phyloP scores from a whole-genome alignment of 2,797 vertebrate genomes.

The Argyrosomus regius region DNA sequence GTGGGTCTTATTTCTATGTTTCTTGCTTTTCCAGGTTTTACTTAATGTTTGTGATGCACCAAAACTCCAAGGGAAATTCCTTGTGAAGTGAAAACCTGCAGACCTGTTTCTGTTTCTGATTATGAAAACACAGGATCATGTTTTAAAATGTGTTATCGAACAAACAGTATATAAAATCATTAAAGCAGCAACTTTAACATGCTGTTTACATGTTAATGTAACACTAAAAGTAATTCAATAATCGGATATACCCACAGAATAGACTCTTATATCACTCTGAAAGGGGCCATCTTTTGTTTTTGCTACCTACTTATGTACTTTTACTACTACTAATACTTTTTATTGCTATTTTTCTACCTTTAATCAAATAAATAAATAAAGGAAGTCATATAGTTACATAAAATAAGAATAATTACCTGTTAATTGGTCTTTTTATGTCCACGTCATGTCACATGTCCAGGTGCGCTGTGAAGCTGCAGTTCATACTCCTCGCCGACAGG shows the following conservation, averaged over 20 bases:
- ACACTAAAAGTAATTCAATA: background rate
- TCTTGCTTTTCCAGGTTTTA: no score
- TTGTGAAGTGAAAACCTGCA: no score
- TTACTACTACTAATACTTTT: background rate
- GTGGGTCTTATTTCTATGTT: no score
- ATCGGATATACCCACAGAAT: background rate
- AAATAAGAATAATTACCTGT: background rate
- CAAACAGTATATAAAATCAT: no score
- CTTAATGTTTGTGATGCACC: no score
- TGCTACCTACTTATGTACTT: background rate
- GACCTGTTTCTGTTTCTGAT: no score
- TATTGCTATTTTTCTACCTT: background rate
- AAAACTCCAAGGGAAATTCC: no score
- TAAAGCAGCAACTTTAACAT: no score
- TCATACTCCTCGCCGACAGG: conserved; percentile 17
- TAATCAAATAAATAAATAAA: background rate
- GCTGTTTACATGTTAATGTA: background rate
- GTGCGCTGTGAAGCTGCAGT: background rate
- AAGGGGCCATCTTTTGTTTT: background rate
- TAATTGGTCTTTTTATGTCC: background rate
- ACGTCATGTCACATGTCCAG: background rate
- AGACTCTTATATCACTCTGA: background rate
- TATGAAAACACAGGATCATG: no score
- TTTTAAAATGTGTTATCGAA: no score
- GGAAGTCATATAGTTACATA: background rate